Base-by-base conservation (phyloP, 2,113 vertebrate genomes). In the Dicaeum eximium region DNA sequence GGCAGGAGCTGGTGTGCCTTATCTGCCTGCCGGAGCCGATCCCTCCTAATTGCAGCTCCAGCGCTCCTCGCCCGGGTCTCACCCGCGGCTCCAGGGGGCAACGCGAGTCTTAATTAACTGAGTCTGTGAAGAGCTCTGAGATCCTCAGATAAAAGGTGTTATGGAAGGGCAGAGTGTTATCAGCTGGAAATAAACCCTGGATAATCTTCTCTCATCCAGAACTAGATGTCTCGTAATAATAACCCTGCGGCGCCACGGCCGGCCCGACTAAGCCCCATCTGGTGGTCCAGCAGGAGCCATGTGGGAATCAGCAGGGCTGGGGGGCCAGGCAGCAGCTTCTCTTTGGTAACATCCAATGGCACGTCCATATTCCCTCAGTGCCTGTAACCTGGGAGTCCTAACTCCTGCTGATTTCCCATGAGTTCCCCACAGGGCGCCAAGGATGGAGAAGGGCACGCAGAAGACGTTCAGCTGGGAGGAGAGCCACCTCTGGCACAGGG, bases 131-230 rank as follows among this genome's bases (percentile, higher is more conserved):
- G 72, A 81, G 92, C 86, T 94, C 62, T 2, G 12, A 94, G 94
- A 95, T 97, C 79, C 91, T 71, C 80, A 64, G 89, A 96, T 86
- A 94, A 93, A 96, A 97, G 88, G 96, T 92, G 91, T 86, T 94
- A 62, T 15, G 50, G 96, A 96, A 96, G 95, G 92, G 71, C 91
- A 94, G 92, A 91, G 96, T 25, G 90, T 87, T 95, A 96, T 94
- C 94, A 95, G 94, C 95, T 96, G 86, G 91, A 95, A 92, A 96
- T 95, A 96, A 97, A 96, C 95, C 96, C 95, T 30, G n/a, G 91
- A 96, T 97, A 97, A 96, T 96, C 96, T 94, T 82, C 92, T 92
- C 91, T 95, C 93, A 93, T 93, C 96, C 92, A 95, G 95, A 91
- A 95, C 85, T 83, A 54, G 93, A 95, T 88, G 91, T 84, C 95